Percentiles rank a stretch among this genome's conserved stretches.
Conservation (phyloP, 2,888 invertebrate species). For the Melanotus villosus region DNA sequence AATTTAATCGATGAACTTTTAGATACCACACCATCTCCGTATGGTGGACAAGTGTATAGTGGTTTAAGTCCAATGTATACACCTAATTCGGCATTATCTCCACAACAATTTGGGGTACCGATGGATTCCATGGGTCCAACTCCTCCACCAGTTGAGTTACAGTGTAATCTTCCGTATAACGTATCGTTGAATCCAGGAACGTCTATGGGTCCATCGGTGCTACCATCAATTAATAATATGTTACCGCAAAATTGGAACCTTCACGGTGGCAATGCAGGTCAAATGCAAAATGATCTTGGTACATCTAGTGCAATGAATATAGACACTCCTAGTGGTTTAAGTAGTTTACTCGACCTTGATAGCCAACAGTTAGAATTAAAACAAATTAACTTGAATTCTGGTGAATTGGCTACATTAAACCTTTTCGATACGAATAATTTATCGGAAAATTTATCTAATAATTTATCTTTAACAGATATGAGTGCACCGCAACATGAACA, state of each 20-base stretch:
- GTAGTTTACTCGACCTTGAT: conserved; percentile 66
- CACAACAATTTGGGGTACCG: conserved; percentile 42
- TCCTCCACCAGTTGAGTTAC: conserved; percentile 42
- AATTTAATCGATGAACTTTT: background rate
- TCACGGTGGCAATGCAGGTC: conserved; percentile 18
- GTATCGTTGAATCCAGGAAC: conserved; percentile 14
- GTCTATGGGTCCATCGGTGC: conserved; percentile 27
- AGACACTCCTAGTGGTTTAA: conserved; percentile 55
- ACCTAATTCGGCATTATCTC: conserved; percentile 46
- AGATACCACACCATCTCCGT: conserved; percentile 62
- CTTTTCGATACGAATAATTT: conserved; percentile 64
- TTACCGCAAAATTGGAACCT: conserved; percentile 49
- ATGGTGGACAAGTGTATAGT: conserved; percentile 54
- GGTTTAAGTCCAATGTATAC: conserved; percentile 54
- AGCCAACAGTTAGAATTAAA: conserved; percentile 67
- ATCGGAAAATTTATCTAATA: conserved; percentile 69
- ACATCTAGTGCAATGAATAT: conserved; percentile 44
- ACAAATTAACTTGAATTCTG: conserved; percentile 65
- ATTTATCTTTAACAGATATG: conserved; percentile 68
- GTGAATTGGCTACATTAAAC: conserved; percentile 62
- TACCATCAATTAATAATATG: conserved; percentile 42
- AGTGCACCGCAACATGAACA: conserved; percentile 54
- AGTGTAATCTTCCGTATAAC: conserved; percentile 3
- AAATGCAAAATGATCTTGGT: conserved; percentile 37
- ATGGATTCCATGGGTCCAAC: conserved; percentile 43